Base-by-base conservation (phyloP, 2,888 invertebrate genomes). In the Cheilosia vernalis region DNA sequence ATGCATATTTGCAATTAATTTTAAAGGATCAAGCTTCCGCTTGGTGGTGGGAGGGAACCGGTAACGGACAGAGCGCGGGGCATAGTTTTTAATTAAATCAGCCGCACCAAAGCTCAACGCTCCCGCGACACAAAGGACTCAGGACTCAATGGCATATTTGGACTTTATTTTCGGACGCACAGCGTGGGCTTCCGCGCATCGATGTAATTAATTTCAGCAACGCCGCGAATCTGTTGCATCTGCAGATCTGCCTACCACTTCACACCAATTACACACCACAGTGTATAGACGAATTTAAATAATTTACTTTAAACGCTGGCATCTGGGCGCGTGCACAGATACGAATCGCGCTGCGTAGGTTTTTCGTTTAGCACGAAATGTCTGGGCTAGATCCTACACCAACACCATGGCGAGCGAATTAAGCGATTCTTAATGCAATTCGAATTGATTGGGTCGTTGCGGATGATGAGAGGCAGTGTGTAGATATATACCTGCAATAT, bases 381-480 rank as follows among this genome's bases (percentile, higher is more conserved):
- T 21, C 60, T 13, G 40, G 40, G 24, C 21, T 63, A 19, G 67
- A 72, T 60, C 78, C 76, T 64, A 74, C 81, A 67, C 55, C 24
- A 56, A 74, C 81, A 67, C 61, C 24, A 56, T 47, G 58, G 58
- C 55, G 58, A 44, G 53, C 42, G 80, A 85, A 85, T 85, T 76
- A 85, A 85, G 80, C 70, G 85, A 81, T 85, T 85, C 81, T 85
- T 76, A 85, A 81, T 66, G 77, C 72, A 85, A 85, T 85, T 85
- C 81, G 85, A 85, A 85, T 85, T 85, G 85, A 85, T 85, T 76
- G 81, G 85, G 63, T 67, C 17, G 13, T 40, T 73, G 64, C 60
- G 67, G 69, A 30, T 47, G 73, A 49, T 51, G 61, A 44, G 55
- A 24, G 17, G 13, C 64, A 49, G 33, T 64, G 49, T 58, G 19